Evolutionary conservation across 2,113 vertebrate species (phyloP).

Genomic region (Megaceryle maxima): DNA sequence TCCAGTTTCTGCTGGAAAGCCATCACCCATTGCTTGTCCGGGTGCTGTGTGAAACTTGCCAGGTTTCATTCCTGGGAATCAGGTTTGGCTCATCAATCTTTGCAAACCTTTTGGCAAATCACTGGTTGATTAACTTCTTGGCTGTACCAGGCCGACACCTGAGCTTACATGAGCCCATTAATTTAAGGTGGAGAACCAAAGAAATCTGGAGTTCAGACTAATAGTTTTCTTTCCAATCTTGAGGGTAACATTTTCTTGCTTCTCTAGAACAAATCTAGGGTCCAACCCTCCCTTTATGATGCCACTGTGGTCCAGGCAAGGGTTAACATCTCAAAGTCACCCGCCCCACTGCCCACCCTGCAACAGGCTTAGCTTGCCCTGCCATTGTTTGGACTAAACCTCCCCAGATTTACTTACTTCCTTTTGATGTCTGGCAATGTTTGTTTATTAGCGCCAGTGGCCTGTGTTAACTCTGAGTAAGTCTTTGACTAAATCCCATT

Average conservation of each 20-base stretch:
- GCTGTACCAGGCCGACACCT: neutral
- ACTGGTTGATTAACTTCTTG: neutral
- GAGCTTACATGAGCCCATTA: neutral
- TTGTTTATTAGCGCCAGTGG: constrained; percentile 77
- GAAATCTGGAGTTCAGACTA: neutral
- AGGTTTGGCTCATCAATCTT: neutral
- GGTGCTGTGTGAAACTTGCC: neutral
- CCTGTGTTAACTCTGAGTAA: constrained; percentile 68
- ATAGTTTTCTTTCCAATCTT: neutral
- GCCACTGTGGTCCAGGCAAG: constrained; percentile 9
- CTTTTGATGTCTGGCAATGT: constrained; percentile 78
- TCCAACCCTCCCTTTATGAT: neutral
- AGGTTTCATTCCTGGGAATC: neutral
- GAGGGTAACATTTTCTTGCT: neutral
- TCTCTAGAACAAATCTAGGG: neutral
- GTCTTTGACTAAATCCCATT: constrained; percentile 69
- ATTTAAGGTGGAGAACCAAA: neutral
- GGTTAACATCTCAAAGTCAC: constrained; percentile 68
- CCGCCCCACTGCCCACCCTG: constrained; percentile 27
- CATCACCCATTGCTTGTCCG: neutral
- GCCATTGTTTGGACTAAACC: constrained; percentile 74
- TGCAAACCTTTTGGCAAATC: neutral
- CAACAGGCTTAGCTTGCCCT: constrained; percentile 58
- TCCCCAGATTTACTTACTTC: constrained; percentile 73
- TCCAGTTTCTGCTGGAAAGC: neutral